phyloP scores from a whole-genome alignment of 2,797 vertebrate species.

The Peromyscus eremicus region DNA sequence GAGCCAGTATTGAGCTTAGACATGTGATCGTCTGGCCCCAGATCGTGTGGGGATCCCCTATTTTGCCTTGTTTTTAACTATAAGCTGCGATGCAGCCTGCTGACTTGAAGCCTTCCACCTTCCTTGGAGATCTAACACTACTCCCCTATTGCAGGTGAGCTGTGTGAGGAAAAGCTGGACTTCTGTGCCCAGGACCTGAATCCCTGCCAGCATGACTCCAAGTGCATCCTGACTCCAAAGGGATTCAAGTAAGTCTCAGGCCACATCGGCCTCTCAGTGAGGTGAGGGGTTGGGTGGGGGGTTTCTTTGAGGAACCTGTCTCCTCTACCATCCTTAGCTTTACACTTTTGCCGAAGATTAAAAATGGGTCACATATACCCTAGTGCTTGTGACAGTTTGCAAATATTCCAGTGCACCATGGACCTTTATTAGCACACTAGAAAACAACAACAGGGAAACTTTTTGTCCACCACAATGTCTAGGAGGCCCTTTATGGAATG shows the following conservation, averaged over 20 bases:
- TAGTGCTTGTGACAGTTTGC: background rate
- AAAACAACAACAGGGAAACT: background rate
- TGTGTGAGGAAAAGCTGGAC: slow-evolving; percentile 98
- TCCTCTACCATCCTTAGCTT: background rate
- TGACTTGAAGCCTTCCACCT: background rate
- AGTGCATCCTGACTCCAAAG: slow-evolving; percentile 95
- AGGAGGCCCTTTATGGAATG: slow-evolving; percentile 36
- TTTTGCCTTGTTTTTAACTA: background rate
- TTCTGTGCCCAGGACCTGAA: slow-evolving; percentile 97
- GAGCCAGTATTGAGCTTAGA: background rate
- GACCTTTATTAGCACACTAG: background rate
- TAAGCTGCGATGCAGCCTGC: background rate
- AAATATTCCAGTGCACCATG: background rate
- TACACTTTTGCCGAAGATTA: background rate
- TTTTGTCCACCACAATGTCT: background rate
- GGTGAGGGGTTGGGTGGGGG: too few species aligned
- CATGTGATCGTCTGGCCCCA: background rate
- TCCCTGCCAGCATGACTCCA: slow-evolving; percentile 98
- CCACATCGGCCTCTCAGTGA: rapidly evolving
- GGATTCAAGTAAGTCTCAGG: slow-evolving; percentile 95
- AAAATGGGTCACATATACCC: background rate
- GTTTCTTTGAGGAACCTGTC: background rate
- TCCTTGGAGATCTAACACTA: slow-evolving; percentile 70
- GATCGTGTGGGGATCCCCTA: background rate
- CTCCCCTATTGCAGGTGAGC: slow-evolving; percentile 92